These are phyloP conservation scores for Pyrocoelia pectoralis DNA, from an alignment of 2,888 invertebrate genomes.

Conservation along the genomic window DNA sequence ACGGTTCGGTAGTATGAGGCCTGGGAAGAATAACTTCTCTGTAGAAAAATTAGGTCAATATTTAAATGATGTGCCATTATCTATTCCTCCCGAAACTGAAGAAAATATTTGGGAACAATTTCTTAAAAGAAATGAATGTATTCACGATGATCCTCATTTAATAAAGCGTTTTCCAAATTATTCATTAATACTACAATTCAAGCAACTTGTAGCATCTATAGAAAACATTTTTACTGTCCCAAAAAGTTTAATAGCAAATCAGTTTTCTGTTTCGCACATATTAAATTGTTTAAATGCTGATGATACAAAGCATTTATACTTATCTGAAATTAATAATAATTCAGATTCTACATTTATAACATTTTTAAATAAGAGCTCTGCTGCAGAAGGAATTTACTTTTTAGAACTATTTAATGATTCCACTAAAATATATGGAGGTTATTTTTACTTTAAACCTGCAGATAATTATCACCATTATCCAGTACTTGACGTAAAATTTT, in stretches of 20 bases:
- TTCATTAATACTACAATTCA: constrained; percentile 85
- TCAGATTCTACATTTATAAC: constrained; percentile 64
- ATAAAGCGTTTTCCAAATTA: constrained; percentile 77
- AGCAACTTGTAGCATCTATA: constrained; percentile 71
- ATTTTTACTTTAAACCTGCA: constrained; percentile 64
- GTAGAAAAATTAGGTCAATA: constrained; percentile 93
- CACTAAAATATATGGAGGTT: constrained; percentile 62
- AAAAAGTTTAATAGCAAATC: constrained; percentile 68
- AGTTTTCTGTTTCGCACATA: constrained; percentile 66
- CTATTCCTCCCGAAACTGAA: constrained; percentile 73
- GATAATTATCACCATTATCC: constrained; percentile 58
- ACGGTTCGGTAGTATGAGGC: constrained; percentile 26
- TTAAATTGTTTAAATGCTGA: constrained; percentile 56
- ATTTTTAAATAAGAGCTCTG: constrained; percentile 58
- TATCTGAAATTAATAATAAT: constrained; percentile 64
- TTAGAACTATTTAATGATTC: constrained; percentile 61
- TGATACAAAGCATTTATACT: constrained; percentile 52
- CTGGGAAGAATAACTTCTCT: constrained; percentile 64
- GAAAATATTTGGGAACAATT: constrained; percentile 83
- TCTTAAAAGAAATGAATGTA: constrained; percentile 75
- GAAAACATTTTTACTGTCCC: constrained; percentile 73
- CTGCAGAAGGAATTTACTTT: constrained; percentile 62
- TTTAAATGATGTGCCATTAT: constrained; percentile 77
- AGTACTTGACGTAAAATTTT: constrained; percentile 78
- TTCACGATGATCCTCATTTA: constrained; percentile 74